Conservation (phyloP, 2,797 vertebrate species). For the Furcifer pardalis region DNA sequence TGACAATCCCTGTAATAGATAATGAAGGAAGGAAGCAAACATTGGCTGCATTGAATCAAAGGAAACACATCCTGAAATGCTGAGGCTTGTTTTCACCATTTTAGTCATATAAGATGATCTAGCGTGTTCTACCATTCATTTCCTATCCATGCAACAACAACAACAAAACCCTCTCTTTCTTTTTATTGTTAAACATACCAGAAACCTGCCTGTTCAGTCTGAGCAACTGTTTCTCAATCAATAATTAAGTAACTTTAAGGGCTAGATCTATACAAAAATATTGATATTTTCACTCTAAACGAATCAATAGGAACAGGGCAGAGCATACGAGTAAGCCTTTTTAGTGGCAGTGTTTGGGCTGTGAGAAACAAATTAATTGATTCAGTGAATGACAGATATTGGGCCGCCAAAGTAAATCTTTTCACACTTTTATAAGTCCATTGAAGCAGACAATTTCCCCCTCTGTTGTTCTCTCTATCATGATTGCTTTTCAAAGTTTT, state of each 20-base stretch:
- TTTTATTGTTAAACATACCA: slow-evolving; percentile 78
- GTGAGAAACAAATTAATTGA: slow-evolving; percentile 90
- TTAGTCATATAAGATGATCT: slow-evolving; percentile 72
- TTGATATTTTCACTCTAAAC: slow-evolving; percentile 91
- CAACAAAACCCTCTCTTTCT: slow-evolving; percentile 78
- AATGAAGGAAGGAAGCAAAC: slow-evolving; percentile 57
- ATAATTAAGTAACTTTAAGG: slow-evolving; percentile 90
- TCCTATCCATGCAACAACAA: slow-evolving; percentile 70
- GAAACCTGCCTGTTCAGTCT: slow-evolving; percentile 83
- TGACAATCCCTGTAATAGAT: too few relatives aligned
- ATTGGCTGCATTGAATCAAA: slow-evolving; percentile 73
- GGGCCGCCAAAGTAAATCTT: slow-evolving; percentile 76
- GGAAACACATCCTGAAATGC: slow-evolving; percentile 72
- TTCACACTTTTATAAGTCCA: slow-evolving; percentile 69
- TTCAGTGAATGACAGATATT: slow-evolving; percentile 83
- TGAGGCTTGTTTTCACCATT: slow-evolving; percentile 63
- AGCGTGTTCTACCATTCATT: slow-evolving; percentile 73
- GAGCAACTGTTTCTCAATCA: slow-evolving; percentile 86
- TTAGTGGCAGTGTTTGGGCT: slow-evolving; percentile 86
- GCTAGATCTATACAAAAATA: slow-evolving; percentile 87
- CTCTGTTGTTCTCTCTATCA: slow-evolving; percentile 47
- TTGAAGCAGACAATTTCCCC: slow-evolving; percentile 58
- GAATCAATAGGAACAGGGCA: slow-evolving; percentile 88
- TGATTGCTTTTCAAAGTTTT: slow-evolving; percentile 46
- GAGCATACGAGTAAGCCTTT: slow-evolving; percentile 88